Conservation (phyloP, 2,113 vertebrate species). For the Syrmaticus mikado region DNA sequence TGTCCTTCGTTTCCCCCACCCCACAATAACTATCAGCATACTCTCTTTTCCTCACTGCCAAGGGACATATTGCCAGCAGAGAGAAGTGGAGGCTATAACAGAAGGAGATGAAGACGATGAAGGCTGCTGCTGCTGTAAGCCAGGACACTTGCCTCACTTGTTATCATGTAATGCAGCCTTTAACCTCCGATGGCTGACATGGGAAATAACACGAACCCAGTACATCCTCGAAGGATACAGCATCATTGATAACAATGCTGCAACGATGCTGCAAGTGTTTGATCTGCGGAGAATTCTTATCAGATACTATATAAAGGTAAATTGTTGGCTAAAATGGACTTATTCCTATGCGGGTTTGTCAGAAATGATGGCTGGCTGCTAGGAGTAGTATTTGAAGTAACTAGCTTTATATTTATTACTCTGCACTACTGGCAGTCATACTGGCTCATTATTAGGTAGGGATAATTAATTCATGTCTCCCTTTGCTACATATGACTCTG, state of each 20-base stretch:
- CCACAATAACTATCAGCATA: conserved; percentile 23
- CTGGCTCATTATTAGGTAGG: not conserved
- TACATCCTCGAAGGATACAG: conserved; percentile 97
- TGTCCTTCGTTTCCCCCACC: conserved; percentile 9
- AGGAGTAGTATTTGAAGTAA: not conserved
- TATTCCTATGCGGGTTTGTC: not conserved
- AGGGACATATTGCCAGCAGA: conserved; percentile 99
- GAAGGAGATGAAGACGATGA: conserved; percentile 95
- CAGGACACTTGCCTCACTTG: conserved; percentile 91
- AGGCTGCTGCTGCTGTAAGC: conserved; percentile 94
- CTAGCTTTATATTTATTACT: not conserved
- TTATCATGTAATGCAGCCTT: conserved; percentile 96
- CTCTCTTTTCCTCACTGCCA: conserved; percentile 50
- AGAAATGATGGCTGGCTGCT: not conserved
- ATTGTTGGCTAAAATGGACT: not conserved
- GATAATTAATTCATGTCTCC: not conserved
- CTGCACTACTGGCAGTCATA: not conserved
- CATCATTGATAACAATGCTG: conserved; percentile 96
- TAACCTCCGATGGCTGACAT: conserved; percentile 95
- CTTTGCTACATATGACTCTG: not conserved
- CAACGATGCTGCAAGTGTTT: conserved; percentile 97
- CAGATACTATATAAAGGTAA: conserved; percentile 95
- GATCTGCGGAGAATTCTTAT: conserved; percentile 94
- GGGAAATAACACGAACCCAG: conserved; percentile 93
- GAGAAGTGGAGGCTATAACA: conserved; percentile 97